phyloP scores from a whole-genome alignment of 2,113 vertebrate genomes.

The Corythoichthys intestinalis region DNA sequence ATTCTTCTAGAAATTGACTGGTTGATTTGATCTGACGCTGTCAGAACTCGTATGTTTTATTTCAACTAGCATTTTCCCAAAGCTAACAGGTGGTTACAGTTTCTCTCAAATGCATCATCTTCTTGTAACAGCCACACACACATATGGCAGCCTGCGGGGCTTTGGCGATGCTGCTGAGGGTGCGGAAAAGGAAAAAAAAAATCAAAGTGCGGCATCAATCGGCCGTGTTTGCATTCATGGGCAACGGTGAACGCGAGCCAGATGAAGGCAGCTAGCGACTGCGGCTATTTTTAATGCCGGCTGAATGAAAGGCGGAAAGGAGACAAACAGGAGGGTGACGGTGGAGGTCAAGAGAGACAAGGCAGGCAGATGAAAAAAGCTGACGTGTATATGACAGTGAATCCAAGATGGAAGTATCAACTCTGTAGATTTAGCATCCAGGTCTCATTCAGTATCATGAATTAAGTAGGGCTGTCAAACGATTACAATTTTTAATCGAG shows the following conservation, averaged over 20 bases:
- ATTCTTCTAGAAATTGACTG: not conserved
- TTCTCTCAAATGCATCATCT: not conserved
- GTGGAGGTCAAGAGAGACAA: constrained; percentile 1
- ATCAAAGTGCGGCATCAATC: not conserved
- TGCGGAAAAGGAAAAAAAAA: not conserved
- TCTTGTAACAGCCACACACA: not conserved
- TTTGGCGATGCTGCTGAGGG: not conserved
- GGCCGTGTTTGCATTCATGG: not conserved
- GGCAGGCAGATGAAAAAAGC: not conserved
- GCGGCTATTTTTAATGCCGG: not conserved
- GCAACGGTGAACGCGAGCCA: not conserved
- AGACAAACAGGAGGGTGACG: not conserved
- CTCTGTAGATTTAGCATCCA: not conserved
- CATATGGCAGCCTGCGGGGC: not conserved
- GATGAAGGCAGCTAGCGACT: not conserved
- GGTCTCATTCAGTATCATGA: not conserved
- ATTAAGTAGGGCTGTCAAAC: too few species aligned
- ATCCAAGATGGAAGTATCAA: not conserved
- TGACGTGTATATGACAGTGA: not conserved
- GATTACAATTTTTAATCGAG: too few species aligned
- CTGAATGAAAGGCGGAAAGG: not conserved
- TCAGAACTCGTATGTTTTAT: not conserved
- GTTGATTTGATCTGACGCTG: not conserved
- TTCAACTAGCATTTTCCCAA: not conserved
- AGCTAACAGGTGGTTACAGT: not conserved